Conservation (phyloP, 2,113 vertebrate genomes). For the Rhinogobius similis region DNA sequence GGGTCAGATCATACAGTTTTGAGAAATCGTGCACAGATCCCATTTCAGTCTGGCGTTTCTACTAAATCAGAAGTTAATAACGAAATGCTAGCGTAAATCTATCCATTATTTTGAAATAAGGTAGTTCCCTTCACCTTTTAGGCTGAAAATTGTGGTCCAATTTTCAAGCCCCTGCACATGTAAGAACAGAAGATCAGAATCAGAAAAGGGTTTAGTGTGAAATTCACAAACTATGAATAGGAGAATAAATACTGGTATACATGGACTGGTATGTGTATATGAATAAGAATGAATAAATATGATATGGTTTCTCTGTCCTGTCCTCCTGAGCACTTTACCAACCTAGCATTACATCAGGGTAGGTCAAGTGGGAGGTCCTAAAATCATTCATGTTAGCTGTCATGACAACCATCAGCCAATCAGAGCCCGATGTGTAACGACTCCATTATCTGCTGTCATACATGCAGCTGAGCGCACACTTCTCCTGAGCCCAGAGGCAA, state of each 20-base stretch:
- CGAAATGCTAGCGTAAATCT: too few relatives aligned
- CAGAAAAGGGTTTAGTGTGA: too few relatives aligned
- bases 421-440: slow-evolving; percentile 3
- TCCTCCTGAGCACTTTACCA: neutral
- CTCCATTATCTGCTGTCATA: slow-evolving; percentile 1
- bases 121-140: neutral
- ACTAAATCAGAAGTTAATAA: neutral
- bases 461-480: neutral
- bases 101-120: too few relatives aligned
- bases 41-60: neutral
- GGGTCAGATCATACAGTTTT: too few relatives aligned
- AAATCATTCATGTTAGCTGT: slow-evolving; percentile 10
- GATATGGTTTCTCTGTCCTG: neutral
- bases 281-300: too few relatives aligned
- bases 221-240: too few relatives aligned
- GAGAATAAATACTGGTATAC: too few relatives aligned
- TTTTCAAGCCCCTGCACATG: neutral
- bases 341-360: slow-evolving; percentile 8
- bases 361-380: slow-evolving; percentile 14
- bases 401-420: slow-evolving; percentile 12
- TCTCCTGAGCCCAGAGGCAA: neutral
- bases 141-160: neutral
- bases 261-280: too few relatives aligned
- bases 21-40: too few relatives aligned
- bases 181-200: too few relatives aligned